Evolutionary conservation across 2,113 vertebrate species (phyloP).

Genomic region (Cygnus atratus): DNA sequence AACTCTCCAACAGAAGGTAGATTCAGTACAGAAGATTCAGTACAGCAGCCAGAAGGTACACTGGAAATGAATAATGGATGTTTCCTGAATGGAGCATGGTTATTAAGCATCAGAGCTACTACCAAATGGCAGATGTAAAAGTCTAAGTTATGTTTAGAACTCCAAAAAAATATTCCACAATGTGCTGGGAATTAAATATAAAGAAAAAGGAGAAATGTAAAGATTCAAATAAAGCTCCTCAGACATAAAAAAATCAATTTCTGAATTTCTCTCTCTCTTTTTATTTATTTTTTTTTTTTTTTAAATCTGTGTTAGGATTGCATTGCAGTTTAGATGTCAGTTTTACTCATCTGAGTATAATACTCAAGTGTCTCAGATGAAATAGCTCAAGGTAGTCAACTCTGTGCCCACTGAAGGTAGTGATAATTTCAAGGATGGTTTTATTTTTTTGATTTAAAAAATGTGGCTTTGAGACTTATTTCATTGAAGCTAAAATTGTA

Average conservation of each 20-base stretch:
- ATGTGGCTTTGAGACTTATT: background rate
- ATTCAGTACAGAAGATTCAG: slow-evolving; percentile 13
- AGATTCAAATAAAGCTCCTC: background rate
- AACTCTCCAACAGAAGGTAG: slow-evolving; percentile 31
- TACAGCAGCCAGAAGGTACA: slow-evolving; percentile 47
- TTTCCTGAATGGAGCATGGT: background rate
- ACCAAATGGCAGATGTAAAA: slow-evolving; percentile 29
- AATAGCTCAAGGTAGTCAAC: background rate
- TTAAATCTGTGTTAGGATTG: background rate
- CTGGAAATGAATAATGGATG: slow-evolving; percentile 47
- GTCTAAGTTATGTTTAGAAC: background rate
- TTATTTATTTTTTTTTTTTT: background rate
- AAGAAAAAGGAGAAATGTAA: background rate
- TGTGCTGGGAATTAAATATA: background rate
- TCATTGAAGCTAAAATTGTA: background rate
- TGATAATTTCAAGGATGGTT: background rate
- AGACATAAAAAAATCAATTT: background rate
- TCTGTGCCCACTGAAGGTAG: background rate
- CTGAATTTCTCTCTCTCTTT: background rate
- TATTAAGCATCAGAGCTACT: background rate
- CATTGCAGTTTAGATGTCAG: background rate
- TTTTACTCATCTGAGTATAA: background rate
- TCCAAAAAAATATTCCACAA: background rate
- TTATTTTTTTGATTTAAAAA: background rate
- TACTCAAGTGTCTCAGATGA: background rate